Evolutionary conservation across 2,888 invertebrate species (phyloP), one percentile per base, ranked within the genome.

Genomic region (Pyralis farinalis): DNA sequence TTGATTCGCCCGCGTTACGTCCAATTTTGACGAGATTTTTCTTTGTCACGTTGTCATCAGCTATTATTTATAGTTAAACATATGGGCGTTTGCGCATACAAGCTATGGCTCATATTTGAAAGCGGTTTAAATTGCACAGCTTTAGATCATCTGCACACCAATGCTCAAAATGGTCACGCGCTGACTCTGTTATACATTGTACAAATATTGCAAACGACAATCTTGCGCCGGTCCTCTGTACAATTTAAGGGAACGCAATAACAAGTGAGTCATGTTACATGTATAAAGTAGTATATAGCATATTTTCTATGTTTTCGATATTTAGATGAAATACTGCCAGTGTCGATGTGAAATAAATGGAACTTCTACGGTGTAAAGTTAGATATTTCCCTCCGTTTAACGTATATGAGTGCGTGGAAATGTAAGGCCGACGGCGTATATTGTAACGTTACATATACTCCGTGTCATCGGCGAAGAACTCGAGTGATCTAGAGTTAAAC

Each of bases 231-330:
- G 7, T 60, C 64, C 61, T 66, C 53, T n/a, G 51, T 79, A 80
- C 70, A 58, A 72, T 72, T 58, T 81, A 82, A 80, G 78, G 62
- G 58, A 74, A 71, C 62, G 85, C 86, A 87, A 86, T 87, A 86
- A 84, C 70, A 71, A 66, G 80, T 84, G 84, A 86, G 70, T 82
- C 81, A 75, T 74, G 61, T 73, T 66, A 70, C 67, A 66, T 80
- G 77, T 85, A 84, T 72, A 84, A 83, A 79, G 68, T 85, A 86
- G 82, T 56, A 64, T 77, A 80, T 75, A 80, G 71, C 63, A 80
- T 80, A 82, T 79, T 81, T 83, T 82, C 78, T 80, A 77, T 83
- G 73, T 81, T 82, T 81, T 84, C 81, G 76, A 83, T 82, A 81
- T 78, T 77, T 85, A 84, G 82, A 80, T 79, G 62, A 72, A 73